phyloP scores from a whole-genome alignment of 1,140 invertebrate genomes.

The Pseudomyrmex gracilis region DNA sequence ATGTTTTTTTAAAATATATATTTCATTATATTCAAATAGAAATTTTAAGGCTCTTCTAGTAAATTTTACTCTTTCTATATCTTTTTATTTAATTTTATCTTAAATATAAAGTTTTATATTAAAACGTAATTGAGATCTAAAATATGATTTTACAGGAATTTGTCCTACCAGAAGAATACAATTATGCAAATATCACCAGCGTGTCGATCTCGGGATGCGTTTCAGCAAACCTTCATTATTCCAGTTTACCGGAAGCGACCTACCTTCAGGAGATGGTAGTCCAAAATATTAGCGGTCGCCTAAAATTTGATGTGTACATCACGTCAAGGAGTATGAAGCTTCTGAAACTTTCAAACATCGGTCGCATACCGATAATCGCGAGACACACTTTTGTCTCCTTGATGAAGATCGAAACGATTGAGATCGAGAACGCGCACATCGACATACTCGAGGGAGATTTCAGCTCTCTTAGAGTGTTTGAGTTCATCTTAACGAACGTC shows the following conservation, averaged over 20 bases:
- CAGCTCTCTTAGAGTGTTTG: slow-evolving; percentile 46
- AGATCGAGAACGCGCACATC: slow-evolving; percentile 71
- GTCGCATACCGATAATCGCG: slow-evolving; percentile 70
- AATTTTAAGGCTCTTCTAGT: too few species aligned
- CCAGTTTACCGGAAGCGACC: slow-evolving; percentile 63
- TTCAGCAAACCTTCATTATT: slow-evolving; percentile 66
- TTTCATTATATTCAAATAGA: too few species aligned
- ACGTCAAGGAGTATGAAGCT: slow-evolving; percentile 62
- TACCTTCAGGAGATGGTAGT: slow-evolving; percentile 70
- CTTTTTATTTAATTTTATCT: too few species aligned
- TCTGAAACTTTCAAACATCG: slow-evolving; percentile 70
- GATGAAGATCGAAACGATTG: slow-evolving; percentile 64
- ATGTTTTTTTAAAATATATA: too few species aligned
- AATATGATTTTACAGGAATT: slow-evolving; percentile 73
- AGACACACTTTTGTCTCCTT: slow-evolving; percentile 67
- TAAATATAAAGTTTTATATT: too few species aligned
- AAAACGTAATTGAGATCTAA: not conserved
- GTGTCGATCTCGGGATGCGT: slow-evolving; percentile 70
- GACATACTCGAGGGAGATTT: slow-evolving; percentile 74
- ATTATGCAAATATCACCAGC: slow-evolving; percentile 73
- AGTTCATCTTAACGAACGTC: slow-evolving; percentile 75
- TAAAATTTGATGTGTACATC: slow-evolving; percentile 68
- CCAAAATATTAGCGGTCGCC: slow-evolving; percentile 72
- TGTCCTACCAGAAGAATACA: slow-evolving; percentile 62
- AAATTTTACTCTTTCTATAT: too few species aligned